Evolutionary conservation across 1,140 invertebrate species (phyloP).

Genomic region (Drosophila micromelanica): DNA sequence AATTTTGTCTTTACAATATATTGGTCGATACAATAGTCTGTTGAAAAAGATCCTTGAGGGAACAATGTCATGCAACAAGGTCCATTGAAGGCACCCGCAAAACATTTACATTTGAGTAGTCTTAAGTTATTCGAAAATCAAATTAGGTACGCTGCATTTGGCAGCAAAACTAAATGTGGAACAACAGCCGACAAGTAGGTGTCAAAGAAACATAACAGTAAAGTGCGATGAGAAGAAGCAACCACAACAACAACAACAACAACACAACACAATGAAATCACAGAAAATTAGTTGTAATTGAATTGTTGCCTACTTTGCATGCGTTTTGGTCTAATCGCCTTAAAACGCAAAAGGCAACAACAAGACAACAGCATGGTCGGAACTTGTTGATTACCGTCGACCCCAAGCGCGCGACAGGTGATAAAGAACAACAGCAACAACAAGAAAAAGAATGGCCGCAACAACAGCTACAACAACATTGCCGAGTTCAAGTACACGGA

Average conservation of each 20-base stretch:
- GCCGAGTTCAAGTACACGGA: conserved; percentile 24
- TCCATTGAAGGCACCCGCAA: not conserved
- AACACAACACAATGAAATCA: conserved; percentile 66
- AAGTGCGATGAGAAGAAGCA: conserved; percentile 2
- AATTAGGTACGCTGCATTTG: conserved; percentile 61
- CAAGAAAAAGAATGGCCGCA: conserved; percentile 13
- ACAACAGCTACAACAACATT: not conserved
- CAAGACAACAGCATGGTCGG: conserved; percentile 32
- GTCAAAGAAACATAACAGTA: conserved; percentile 5
- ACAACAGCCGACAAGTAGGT: too few species aligned
- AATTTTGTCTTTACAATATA: too few species aligned
- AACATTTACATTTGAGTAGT: conserved; percentile 9
- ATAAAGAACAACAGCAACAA: conserved; percentile 13
- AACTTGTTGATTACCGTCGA: conserved; percentile 68
- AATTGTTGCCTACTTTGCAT: conserved; percentile 62
- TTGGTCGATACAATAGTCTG: too few species aligned
- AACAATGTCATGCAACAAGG: not conserved
- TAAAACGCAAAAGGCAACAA: conserved; percentile 31
- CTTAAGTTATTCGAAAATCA: conserved; percentile 35
- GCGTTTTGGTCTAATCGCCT: conserved; percentile 67
- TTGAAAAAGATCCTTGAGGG: not conserved
- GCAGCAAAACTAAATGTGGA: conserved; percentile 30
- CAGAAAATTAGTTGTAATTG: conserved; percentile 77
- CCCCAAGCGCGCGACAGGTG: conserved; percentile 41
- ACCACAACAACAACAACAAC: conserved; percentile 13